Conservation (phyloP, 2,888 invertebrate species). For the Eupithecia dodoneata region DNA sequence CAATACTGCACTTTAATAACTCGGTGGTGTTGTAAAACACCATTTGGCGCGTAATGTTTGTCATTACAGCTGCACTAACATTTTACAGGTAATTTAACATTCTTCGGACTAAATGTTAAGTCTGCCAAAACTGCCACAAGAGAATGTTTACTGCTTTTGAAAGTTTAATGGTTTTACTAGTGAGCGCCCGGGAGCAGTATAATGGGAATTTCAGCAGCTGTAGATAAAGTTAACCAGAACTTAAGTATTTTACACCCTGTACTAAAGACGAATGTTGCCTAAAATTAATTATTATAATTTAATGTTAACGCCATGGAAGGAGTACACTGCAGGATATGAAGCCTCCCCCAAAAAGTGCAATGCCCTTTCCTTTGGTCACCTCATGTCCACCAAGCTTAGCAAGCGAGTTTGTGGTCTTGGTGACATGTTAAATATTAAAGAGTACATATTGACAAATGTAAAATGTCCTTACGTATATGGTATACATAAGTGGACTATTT, state of each 20-base stretch:
- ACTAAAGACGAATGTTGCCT: too few relatives aligned
- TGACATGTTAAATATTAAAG: background rate
- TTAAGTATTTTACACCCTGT: too few relatives aligned
- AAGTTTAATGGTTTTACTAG: background rate
- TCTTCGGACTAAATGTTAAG: constrained; percentile 6
- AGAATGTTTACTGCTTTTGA: constrained; percentile 7
- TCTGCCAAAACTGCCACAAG: background rate
- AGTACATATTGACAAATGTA: constrained; percentile 5
- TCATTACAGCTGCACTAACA: constrained; percentile 18
- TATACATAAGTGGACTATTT: background rate
- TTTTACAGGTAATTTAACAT: constrained; percentile 11
- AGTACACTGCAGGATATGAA: background rate
- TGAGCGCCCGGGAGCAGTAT: background rate
- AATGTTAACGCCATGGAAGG: background rate
- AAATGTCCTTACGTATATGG: background rate
- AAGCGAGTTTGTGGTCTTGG: background rate
- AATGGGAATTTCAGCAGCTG: background rate
- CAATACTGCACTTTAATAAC: background rate
- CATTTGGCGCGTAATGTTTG: constrained; percentile 2
- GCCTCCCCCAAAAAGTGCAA: background rate
- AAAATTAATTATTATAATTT: too few relatives aligned
- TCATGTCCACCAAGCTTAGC: background rate
- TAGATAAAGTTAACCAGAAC: too few relatives aligned
- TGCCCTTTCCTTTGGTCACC: background rate
- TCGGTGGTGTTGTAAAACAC: background rate